These are phyloP conservation scores for Harpalus rubripes DNA, from an alignment of 2,888 invertebrate genomes.

Conservation along the genomic window DNA sequence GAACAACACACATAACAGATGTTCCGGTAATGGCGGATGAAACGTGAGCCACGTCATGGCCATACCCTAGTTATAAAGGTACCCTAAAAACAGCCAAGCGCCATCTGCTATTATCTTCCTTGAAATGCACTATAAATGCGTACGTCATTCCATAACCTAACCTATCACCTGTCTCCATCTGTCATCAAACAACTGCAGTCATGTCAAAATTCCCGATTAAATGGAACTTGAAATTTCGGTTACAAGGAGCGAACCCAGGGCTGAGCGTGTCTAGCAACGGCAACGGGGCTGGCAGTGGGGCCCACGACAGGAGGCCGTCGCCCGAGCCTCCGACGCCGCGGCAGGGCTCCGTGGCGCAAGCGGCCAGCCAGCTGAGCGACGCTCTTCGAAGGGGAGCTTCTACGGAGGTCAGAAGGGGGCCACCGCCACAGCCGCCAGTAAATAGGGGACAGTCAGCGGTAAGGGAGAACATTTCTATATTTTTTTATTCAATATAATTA, in stretches of 20 bases:
- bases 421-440: slow-evolving; percentile 90
- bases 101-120: too few species aligned
- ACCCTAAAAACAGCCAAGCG: too few species aligned
- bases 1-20: too few species aligned
- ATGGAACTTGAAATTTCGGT: slow-evolving; percentile 57
- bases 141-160: neutral
- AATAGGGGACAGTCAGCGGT: slow-evolving; percentile 70
- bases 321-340: slow-evolving; percentile 68
- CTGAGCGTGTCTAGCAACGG: slow-evolving; percentile 66
- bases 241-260: slow-evolving; percentile 65
- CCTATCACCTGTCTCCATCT: neutral
- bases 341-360: slow-evolving; percentile 69
- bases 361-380: slow-evolving; percentile 70
- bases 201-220: slow-evolving; percentile 57
- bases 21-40: too few species aligned
- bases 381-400: slow-evolving; percentile 76
- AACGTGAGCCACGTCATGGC: too few species aligned
- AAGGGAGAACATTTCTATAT: slow-evolving; percentile 1
- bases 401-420: slow-evolving; percentile 82
- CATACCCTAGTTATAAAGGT: too few species aligned
- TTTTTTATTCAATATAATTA: too few species aligned
- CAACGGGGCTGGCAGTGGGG: neutral
- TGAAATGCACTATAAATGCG: too few species aligned
- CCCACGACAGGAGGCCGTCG: slow-evolving; percentile 62
- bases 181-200: slow-evolving; percentile 11